Evolutionary conservation across 2,113 vertebrate species (phyloP), one percentile per base, ranked within the genome.

Genomic region (Eubucco bourcierii): DNA sequence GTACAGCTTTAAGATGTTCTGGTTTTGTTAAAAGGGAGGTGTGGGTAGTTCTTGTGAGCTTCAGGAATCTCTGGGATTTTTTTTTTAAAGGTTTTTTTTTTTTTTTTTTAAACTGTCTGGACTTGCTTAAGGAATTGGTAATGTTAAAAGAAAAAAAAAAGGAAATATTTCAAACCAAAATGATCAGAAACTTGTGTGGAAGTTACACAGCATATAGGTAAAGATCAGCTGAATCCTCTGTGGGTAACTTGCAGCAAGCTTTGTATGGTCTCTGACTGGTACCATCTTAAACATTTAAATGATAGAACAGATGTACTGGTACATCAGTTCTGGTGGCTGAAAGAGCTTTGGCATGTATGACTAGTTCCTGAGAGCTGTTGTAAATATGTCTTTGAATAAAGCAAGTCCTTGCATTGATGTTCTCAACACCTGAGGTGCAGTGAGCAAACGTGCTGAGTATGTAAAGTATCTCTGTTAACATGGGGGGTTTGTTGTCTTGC

Each of bases 391-490:
- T 84, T 72, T 41, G 55, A 67, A 50, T 84, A 59, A 78, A 90
- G 59, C 39, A 90, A 71, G 70, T 90, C 53, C 61, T 84, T 63
- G 24, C 71, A 23, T 7, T 78, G 85, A 20, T 90, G 83, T 82
- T 73, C 63, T 75, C 29, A 15, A 11, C n/a, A 33, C 21, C 1
- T 1, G n/a, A 63, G 67, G 52, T 58, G 13, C 6, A 15, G 53
- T 80, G 82, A 91, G 66, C 77, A 88, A 88, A 94, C 12, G 71
- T 1, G 7, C 27, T 7, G 66, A 94, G 87, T 80, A 59, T 84
- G 75, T 79, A 9, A 78, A 95, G 95, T 91, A n/a, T 82, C 73
- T 59, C 90, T 97, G 95, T 96, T 97, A 95, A 95, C 95, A 88
- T 7, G 91, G 64, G 88, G 95, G 89, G 92, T 59, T 90, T 92